Evolutionary conservation across 2,797 vertebrate genomes (phyloP).

Genomic region (Carcharodon carcharias): DNA sequence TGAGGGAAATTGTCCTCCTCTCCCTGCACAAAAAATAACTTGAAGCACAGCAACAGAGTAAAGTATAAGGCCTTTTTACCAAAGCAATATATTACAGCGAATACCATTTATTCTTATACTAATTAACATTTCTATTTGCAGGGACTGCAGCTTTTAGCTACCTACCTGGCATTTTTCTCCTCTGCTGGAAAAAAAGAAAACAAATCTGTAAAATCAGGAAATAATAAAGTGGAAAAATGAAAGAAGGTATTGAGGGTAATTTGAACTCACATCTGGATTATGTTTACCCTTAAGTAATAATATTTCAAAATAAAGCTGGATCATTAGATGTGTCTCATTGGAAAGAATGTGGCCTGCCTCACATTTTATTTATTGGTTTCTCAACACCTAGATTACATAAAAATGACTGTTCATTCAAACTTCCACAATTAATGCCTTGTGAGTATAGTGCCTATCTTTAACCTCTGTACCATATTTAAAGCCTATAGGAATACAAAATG

Average conservation of each 20-base stretch:
- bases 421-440: constrained; percentile 35
- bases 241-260: constrained; percentile 26
- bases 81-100: neutral
- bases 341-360: constrained; percentile 21
- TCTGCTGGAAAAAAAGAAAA: constrained; percentile 26
- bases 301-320: constrained; percentile 23
- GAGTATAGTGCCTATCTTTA: constrained; percentile 21
- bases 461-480: neutral
- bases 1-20: neutral
- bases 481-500: neutral
- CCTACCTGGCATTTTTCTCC: neutral
- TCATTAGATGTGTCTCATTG: neutral
- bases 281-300: constrained; percentile 27
- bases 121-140: constrained; percentile 21
- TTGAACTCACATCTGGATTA: constrained; percentile 35
- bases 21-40: neutral
- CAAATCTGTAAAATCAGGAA: constrained; percentile 31
- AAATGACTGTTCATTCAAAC: constrained; percentile 23
- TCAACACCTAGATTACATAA: constrained; percentile 18
- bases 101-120: neutral
- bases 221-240: constrained; percentile 24
- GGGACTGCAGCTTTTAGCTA: neutral
- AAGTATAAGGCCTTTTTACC: neutral
- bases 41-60: neutral
- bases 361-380: constrained; percentile 35